phyloP scores from a whole-genome alignment of 2,113 vertebrate species.

The Anoplopoma fimbria region DNA sequence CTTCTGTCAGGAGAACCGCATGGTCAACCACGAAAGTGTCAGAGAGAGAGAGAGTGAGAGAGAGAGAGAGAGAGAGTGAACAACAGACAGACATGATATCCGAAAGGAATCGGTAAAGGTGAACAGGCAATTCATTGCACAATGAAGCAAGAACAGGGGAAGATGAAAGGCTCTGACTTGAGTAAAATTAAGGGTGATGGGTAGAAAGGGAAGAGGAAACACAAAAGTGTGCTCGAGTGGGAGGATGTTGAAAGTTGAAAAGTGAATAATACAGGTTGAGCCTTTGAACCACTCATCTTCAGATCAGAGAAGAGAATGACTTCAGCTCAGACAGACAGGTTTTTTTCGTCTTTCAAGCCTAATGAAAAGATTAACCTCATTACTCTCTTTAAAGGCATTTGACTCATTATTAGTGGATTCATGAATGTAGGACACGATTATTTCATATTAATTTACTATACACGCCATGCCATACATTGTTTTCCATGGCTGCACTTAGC shows the following conservation, averaged over 20 bases:
- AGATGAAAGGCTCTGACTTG: slow-evolving; percentile 67
- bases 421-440: not conserved
- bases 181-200: slow-evolving; percentile 67
- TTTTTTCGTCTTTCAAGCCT: slow-evolving; percentile 10
- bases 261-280: slow-evolving; percentile 65
- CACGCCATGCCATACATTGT: not conserved
- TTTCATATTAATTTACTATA: not conserved
- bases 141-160: slow-evolving; percentile 51
- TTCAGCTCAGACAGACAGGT: slow-evolving; percentile 4
- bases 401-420: not conserved
- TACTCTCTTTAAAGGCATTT: slow-evolving; percentile 5
- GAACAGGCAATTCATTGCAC: slow-evolving; percentile 63
- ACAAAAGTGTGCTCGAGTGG: slow-evolving; percentile 56
- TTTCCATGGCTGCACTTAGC: not conserved
- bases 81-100: slow-evolving; percentile 54
- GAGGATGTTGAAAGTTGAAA: slow-evolving; percentile 59
- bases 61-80: slow-evolving; percentile 1
- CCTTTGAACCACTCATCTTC: slow-evolving; percentile 64
- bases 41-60: not conserved
- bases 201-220: slow-evolving; percentile 60
- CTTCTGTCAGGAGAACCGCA: slow-evolving; percentile 55
- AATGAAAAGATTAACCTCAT: slow-evolving; percentile 13
- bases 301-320: slow-evolving; percentile 62
- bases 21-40: slow-evolving; percentile 43
- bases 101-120: slow-evolving; percentile 55